Conservation (phyloP, 2,797 vertebrate species). For the Labroides dimidiatus region DNA sequence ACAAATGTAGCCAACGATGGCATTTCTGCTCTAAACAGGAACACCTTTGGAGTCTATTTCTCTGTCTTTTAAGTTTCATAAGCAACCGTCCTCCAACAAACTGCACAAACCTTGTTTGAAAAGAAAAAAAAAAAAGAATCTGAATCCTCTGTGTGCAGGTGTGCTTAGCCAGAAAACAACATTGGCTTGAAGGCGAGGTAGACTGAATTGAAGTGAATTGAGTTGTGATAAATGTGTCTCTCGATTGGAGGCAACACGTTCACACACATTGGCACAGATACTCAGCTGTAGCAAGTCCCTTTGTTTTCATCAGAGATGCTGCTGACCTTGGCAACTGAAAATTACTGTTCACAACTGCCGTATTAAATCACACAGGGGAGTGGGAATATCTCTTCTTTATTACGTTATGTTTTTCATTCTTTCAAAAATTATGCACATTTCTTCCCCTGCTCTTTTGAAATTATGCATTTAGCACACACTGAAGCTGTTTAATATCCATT, state of each 20-base stretch:
- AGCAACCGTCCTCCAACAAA: neutral
- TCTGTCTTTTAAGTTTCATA: neutral
- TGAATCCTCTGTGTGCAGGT: constrained; percentile 5
- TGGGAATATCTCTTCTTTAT: neutral
- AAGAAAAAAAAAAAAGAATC: constrained; percentile 1
- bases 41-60: neutral
- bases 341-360: constrained; percentile 24
- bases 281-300: constrained; percentile 9
- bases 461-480: neutral
- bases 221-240: constrained; percentile 21
- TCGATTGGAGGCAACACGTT: constrained; percentile 14
- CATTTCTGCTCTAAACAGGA: neutral
- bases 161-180: constrained; percentile 11
- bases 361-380: constrained; percentile 25
- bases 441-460: neutral
- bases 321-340: constrained; percentile 47
- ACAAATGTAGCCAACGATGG: neutral
- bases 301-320: constrained; percentile 38
- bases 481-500: neutral
- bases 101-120: constrained; percentile 12
- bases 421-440: neutral
- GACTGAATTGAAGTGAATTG: constrained; percentile 30
- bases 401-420: neutral
- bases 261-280: neutral
- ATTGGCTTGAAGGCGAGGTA: constrained; percentile 30